Conservation (phyloP, 2,888 invertebrate genomes). For the Helleia helle region DNA sequence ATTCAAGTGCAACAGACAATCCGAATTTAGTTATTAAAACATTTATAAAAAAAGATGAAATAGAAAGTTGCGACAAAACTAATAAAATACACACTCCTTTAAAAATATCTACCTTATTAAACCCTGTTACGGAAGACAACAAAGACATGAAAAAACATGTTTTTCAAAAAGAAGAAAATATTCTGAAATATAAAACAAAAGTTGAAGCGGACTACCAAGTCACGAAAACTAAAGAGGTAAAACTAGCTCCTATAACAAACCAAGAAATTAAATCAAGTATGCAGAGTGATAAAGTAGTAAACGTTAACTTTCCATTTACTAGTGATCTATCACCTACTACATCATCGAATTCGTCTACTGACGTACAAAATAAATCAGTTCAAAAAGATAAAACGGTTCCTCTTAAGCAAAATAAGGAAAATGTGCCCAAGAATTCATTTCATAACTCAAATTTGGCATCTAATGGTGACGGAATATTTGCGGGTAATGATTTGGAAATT, state of each 20-base stretch:
- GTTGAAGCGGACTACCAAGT: not conserved
- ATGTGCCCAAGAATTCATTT: not conserved
- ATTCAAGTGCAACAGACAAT: too few species aligned
- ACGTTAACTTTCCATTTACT: not conserved
- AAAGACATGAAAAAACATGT: constrained; percentile 14
- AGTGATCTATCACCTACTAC: not conserved
- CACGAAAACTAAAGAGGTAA: not conserved
- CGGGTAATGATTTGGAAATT: constrained; percentile 17
- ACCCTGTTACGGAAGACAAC: constrained; percentile 27
- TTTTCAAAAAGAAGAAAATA: not conserved
- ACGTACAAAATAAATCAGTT: not conserved
- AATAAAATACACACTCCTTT: constrained; percentile 38
- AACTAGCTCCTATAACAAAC: not conserved
- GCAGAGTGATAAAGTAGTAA: not conserved
- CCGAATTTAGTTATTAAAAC: not conserved
- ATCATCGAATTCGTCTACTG: not conserved
- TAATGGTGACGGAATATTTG: constrained; percentile 1
- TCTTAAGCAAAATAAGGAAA: constrained; percentile 1
- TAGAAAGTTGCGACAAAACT: constrained; percentile 18
- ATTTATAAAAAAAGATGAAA: constrained; percentile 6
- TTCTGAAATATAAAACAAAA: not conserved
- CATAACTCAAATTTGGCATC: not conserved
- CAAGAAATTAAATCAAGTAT: not conserved
- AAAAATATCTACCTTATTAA: constrained; percentile 51
- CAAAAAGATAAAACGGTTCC: not conserved